Evolutionary conservation across 2,797 vertebrate species (phyloP), one percentile per base, ranked within the genome.

Genomic region (Xenopus petersii): DNA sequence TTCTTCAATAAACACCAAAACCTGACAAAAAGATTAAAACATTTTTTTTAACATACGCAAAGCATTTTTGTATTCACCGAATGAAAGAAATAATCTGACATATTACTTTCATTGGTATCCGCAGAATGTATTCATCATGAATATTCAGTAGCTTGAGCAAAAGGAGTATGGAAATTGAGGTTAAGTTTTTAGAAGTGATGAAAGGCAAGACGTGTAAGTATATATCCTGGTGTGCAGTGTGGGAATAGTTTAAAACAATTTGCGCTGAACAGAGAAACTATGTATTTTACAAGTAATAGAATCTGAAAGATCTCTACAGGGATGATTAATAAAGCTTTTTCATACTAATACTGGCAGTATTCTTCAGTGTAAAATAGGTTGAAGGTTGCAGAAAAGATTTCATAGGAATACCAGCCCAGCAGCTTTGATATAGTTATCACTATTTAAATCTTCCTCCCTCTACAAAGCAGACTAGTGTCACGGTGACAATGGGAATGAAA

Each of bases 231-330:
- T 78, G 70, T 64, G 70, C 26, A 46, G 49, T 69, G 65, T 73
- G 75, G 75, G 75, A 73, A 77, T 77, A 78, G 70, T 73, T 78
- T 78, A 59, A 48, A 68, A 71, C 70, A 78, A 78, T 73, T 69
- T 73, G 65, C 70, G 63, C 24, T 64, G 70, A 78, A 78, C 75
- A 78, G 70, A 78, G 70, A 69, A 78, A 64, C 70, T 73, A 64
- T 78, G 75, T 68, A 73, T 64, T 69, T 78, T 68, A 73, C 75
- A 68, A 78, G 65, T 73, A 73, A 73, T 73, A 60, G 65, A 78
- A 73, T 73, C 59, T 73, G 64, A 73, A 69, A 78, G 60, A 77
- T 68, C 58, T 77, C 64, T 68, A 73, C 42, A 67, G 59, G 73
- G 64, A 68, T 24, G 71, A 68, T 62, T 69, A 64, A 64, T 78